Base-by-base conservation (phyloP, 2,888 invertebrate species). In the Synergus itoensis region DNA sequence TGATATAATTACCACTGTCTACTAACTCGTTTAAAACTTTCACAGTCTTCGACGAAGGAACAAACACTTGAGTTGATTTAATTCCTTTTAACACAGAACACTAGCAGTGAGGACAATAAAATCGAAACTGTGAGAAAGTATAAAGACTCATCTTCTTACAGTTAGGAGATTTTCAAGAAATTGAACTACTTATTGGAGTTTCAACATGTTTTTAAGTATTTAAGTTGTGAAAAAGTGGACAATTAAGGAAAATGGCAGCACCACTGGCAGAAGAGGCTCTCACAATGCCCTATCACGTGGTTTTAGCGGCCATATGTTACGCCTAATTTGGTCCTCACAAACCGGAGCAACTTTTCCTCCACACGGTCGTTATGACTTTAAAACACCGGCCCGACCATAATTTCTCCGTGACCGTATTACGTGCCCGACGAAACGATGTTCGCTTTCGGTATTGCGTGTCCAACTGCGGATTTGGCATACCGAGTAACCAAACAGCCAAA, bases 361-460 rank as follows among this genome's bases (percentile, higher is more conserved):
- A 73, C 45, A 48, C 36, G 73, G 53, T 73, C 73, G 73, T 73
- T 73, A 73, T 53, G 28, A 28, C 53, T 73, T 73, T 73, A 53
- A 73, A 53, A 53, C 4, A 73, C 53, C n/a, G n/a, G n/a, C n/a
- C 36, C 53, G 36, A 53, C 73, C 65, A 41, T 18, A 65, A 65
- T 65, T 18, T 65, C 65, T 65, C 65, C 65, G n/a, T 53, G 53
- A 73, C 48, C 73, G 48, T 53, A 53, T 73, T 73, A 73, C 73
- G 73, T 73, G 73, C 48, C n/a, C 73, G 36, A 53, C 36, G 21
- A 48, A 69, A 69, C 69, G 69, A 69, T 69, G 69, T 48, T 69
- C 69, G 53, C 73, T 73, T 73, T 73, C 73, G 73, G 73, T 73
- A 73, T 73, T 53, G 73, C 53, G 53, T 73, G 73, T 73, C 53